Conservation (phyloP, 64 coral and sea anemone species). For the Montipora efflorescens region DNA sequence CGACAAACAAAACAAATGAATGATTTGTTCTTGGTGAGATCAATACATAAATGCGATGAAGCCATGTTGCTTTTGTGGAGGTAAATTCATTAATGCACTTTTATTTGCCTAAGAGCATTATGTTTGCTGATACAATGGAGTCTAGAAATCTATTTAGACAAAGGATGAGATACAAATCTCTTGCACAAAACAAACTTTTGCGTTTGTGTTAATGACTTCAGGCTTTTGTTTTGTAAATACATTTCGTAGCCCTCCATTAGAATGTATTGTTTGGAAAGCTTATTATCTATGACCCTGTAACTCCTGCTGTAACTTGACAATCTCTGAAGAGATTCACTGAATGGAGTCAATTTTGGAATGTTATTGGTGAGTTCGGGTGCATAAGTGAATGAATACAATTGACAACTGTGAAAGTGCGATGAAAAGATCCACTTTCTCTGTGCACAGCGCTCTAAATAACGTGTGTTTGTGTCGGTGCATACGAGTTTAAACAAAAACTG, state of each 20-base stretch:
- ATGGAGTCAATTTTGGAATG: conserved; percentile 7
- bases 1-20: not conserved
- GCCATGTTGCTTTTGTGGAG: conserved; percentile 17
- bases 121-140: conserved; percentile 17
- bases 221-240: conserved; percentile 47
- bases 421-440: too few relatives aligned
- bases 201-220: conserved; percentile 16
- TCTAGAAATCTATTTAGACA: conserved; percentile 20
- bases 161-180: not conserved
- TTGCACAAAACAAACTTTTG: conserved; percentile 41
- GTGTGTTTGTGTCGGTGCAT: not conserved
- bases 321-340: conserved; percentile 19
- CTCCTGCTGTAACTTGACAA: conserved; percentile 20
- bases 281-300: conserved; percentile 43
- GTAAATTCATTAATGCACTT: conserved; percentile 9
- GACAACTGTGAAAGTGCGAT: too few relatives aligned
- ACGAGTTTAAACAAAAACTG: conserved; percentile 13
- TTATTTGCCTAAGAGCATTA: conserved; percentile 18
- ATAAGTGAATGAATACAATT: not conserved
- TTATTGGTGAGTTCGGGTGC: not conserved
- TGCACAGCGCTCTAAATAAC: too few relatives aligned
- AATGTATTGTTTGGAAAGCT: conserved; percentile 4
- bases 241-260: conserved; percentile 39
- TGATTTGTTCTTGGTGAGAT: not conserved
- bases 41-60: not conserved